Evolutionary conservation across 2,113 vertebrate species (phyloP), one percentile per base, ranked within the genome.

Genomic region (Mustelus asterias): DNA sequence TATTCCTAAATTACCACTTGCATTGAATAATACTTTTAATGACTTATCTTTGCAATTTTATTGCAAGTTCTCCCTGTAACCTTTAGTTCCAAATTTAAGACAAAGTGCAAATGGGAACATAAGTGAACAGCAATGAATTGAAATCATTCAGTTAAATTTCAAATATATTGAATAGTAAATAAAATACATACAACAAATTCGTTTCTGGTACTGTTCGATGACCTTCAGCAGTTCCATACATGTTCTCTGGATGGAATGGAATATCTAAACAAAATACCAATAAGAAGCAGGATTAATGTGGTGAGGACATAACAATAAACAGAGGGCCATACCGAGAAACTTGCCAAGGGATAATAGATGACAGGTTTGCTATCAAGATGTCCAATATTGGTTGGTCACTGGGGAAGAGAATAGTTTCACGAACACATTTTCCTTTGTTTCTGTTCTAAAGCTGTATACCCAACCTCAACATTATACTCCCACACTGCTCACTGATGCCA

Each of bases 201-300:
- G 98, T 97, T 98, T 98, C 97, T 99, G 99, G 97, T 99, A 99
- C 95, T 98, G 98, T 97, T 99, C 99, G 90, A 99, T 99, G 96
- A 99, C 99, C 97, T 99, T 99, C 96, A 99, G 98, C 96, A 99
- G 97, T 97, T 99, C 99, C 99, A 99, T 98, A 97, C 99, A 99
- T 0, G 99, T 99, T 96, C 99, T 99, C 97, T 99, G 99, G 97
- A 99, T 98, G 2, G 99, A 99, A 97, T 99, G 99, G 97, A 99
- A 99, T 86, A 99, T 98, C 99, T 99, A 96, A 63, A 93, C 89
- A 93, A n/a, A 93, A 93, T 37, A 37, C n/a, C n/a, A 65, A 65
- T 41, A 18, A 41, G n/a, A 44, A 65, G 63, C n/a, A 7, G 20
- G 65, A 93, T 65, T 67, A 16, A 93, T 37, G n/a, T 37, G 63